Evolutionary conservation across 2,797 vertebrate genomes (phyloP), one percentile per base, ranked within the genome.

Genomic region (Pagetopsis macropterus): DNA sequence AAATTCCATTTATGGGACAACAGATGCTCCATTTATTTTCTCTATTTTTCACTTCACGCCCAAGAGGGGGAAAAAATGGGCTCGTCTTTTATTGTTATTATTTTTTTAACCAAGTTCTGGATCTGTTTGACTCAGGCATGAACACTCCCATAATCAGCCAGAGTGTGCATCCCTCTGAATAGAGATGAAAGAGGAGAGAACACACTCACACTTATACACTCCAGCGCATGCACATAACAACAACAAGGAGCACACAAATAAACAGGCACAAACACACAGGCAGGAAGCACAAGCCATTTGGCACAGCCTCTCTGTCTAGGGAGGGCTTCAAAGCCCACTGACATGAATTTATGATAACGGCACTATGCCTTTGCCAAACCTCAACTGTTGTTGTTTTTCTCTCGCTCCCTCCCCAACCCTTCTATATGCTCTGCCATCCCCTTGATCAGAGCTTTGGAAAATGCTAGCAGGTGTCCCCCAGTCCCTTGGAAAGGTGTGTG

Each of bases 321-420:
- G 94, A 95, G 83, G 87, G 91, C 93, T 95, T 95, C 94, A 95
- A 95, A 95, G 94, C 93, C 91, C 92, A 89, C 87, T 95, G 94
- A 94, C 93, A 94, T 94, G 93, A 93, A 94, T 95, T 93, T 93
- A 93, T 94, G 93, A 95, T 94, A 93, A 92, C 92, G 87, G 86
- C 77, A 81, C 88, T 89, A 76, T 88, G 86, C 88, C 90, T 94
- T 94, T 93, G 93, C 93, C 94, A 95, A 94, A 94, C 92, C 87
- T 91, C 91, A 93, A 93, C 89, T 90, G 92, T 94, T 94, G 93
- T 94, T 94, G 91, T 94, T 94, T 91, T 92, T 87, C 84, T 90
- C 86, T 68, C 81, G 45, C 82, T 85, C 82, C 75, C 83, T 83
- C 80, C 75, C 78, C 83, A 79, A 92, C 84, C 82, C 86, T 81